Evolutionary conservation across 2,888 invertebrate genomes (phyloP), one percentile per base, ranked within the genome.

Genomic region (Cerceris ruficornis): DNA sequence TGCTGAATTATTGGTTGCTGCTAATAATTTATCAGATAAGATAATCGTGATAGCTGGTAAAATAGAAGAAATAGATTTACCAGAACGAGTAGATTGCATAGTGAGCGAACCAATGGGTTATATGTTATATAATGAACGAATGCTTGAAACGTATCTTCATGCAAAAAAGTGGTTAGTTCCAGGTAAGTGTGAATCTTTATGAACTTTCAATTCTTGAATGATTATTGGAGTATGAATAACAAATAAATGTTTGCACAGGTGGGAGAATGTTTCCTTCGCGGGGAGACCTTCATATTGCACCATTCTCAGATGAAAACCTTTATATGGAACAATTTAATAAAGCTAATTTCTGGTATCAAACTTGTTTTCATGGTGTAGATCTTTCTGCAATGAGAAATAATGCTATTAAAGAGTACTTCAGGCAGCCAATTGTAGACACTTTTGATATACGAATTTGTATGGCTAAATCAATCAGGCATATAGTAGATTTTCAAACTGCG

Each of bases 71-170:
- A 97, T 99, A 58, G 97, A 97, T 86, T 93, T 99, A 80, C 98
- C 99, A 0, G 99, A 99, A 92, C 95, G 94, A 88, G 99, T 99
- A 17, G 99, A 99, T 93, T 96, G 98, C 57, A 99, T 99, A 87
- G 98, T 99, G 86, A 99, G 98, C 1, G 99, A 99, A 93, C 99
- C 99, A 0, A 99, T 99, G 99, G 99, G 99, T n/a, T 99, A 99
- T 92, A 99, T 99, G 99, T 93, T 99, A 71, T 98, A 98, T 93
- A 99, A 99, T 93, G 99, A 99, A 93, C 94, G 99, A 81, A 99
- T 99, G 99, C 94, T 99, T 86, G 99, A 99, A 93, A 98, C 98
- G 0, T 99, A 98, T 93, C 94, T 99, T 77, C 99, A 99, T 94
- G 99, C 99, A 5, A 98, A 99, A 91, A 99, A 99, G 92, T 99